phyloP scores from a whole-genome alignment of 2,797 vertebrate genomes.

The Erpetoichthys calabaricus region DNA sequence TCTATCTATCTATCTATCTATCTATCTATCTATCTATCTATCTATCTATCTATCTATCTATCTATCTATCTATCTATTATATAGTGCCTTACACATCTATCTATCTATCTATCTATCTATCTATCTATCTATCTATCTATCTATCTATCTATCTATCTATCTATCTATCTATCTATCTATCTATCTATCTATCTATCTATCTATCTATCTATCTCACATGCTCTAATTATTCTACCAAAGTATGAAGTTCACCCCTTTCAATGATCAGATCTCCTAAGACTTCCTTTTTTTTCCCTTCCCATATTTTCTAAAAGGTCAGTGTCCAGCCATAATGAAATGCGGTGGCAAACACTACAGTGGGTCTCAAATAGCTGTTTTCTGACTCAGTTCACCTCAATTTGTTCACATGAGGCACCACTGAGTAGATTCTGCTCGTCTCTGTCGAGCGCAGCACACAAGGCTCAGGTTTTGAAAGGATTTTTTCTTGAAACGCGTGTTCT shows the following conservation, averaged over 20 bases:
- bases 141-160: no score
- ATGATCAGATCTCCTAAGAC: neutral
- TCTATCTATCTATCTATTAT: no score
- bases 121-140: no score
- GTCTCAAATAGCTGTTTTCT: slow-evolving; percentile 1
- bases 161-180: no score
- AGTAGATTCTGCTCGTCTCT: slow-evolving; percentile 1
- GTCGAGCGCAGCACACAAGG: neutral
- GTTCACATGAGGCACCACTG: neutral
- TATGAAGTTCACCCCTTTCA: neutral
- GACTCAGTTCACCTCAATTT: slow-evolving; percentile 5
- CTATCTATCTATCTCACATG: neutral
- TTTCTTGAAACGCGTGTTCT: slow-evolving; percentile 8
- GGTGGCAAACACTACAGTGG: neutral
- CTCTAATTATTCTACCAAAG: neutral
- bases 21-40: no score
- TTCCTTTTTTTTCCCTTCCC: neutral
- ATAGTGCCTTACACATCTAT: no score
- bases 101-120: no score
- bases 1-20: no score
- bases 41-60: no score
- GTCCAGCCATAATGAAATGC: neutral
- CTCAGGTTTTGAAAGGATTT: slow-evolving; percentile 2
- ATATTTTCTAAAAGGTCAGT: neutral
- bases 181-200: no score